These are phyloP conservation scores for Pandemis corylana DNA, from an alignment of 2,888 invertebrate species.

Conservation along the genomic window DNA sequence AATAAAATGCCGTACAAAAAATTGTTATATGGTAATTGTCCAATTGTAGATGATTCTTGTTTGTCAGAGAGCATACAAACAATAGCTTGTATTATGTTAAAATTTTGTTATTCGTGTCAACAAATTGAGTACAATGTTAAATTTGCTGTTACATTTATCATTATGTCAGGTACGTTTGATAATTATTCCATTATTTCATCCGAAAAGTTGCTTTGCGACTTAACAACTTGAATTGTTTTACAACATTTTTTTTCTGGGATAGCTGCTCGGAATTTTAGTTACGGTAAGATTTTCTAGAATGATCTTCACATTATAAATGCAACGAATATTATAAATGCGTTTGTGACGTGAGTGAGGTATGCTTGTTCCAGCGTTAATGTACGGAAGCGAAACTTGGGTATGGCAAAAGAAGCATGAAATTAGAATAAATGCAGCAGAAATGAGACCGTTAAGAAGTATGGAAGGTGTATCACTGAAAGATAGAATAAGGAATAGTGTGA, in stretches of 20 bases:
- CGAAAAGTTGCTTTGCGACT: background rate
- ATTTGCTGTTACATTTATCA: background rate
- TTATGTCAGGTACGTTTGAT: background rate
- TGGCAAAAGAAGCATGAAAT: too few species aligned
- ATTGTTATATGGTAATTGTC: background rate
- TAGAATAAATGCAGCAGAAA: too few species aligned
- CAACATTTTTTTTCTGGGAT: background rate
- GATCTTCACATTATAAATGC: too few species aligned
- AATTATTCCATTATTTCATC: background rate
- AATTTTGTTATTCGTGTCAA: constrained; percentile 12
- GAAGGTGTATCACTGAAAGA: too few species aligned
- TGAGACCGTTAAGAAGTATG: too few species aligned
- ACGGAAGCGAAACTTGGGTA: too few species aligned
- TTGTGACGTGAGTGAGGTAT: too few species aligned
- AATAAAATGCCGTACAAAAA: background rate
- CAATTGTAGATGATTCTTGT: constrained; percentile 13
- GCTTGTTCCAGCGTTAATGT: too few species aligned
- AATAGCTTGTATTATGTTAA: constrained; percentile 18
- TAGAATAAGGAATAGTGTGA: too few species aligned
- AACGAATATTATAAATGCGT: too few species aligned
- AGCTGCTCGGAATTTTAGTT: too few species aligned
- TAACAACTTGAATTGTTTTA: background rate
- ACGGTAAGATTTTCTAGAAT: too few species aligned
- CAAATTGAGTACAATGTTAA: background rate
- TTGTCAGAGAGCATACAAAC: background rate